A percentile compares a stretch with the other conserved stretches of the same genome.
These are phyloP conservation scores for Tor tambroides DNA, from an alignment of 2,113 vertebrate species.

Conservation along the genomic window DNA sequence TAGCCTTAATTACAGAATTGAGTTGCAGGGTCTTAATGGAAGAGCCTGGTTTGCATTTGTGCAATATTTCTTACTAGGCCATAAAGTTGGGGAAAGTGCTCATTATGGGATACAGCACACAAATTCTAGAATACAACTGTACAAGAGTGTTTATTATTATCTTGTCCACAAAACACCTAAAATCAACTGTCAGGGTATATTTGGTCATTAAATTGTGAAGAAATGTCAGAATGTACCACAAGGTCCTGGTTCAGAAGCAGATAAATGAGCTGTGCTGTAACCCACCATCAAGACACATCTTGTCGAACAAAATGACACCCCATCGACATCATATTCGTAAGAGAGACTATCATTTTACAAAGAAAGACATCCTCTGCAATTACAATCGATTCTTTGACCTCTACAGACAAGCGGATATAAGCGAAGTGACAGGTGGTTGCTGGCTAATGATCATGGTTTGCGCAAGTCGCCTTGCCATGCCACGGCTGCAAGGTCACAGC, in stretches of 20 bases:
- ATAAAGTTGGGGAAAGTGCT: neutral
- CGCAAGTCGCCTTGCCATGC: slow-evolving; percentile 57
- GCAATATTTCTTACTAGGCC: neutral
- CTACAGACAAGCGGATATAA: slow-evolving; percentile 51
- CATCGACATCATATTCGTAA: neutral
- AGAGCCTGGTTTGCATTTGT: slow-evolving; percentile 25
- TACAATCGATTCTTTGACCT: slow-evolving; percentile 43
- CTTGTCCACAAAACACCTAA: neutral
- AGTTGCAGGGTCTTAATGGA: neutral
- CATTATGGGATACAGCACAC: neutral
- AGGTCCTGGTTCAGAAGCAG: slow-evolving; percentile 10
- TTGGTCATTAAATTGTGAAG: neutral
- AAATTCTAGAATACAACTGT: neutral
- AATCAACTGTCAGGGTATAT: neutral
- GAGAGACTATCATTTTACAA: neutral
- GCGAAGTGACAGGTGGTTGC: slow-evolving; percentile 54
- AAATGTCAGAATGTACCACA: slow-evolving; percentile 23
- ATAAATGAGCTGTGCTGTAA: slow-evolving; percentile 3
- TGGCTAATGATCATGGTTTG: slow-evolving; percentile 54
- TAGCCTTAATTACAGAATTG: slow-evolving; percentile 57
- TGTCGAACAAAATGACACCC: slow-evolving; percentile 18
- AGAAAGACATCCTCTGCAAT: slow-evolving; percentile 40
- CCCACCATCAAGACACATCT: slow-evolving; percentile 26
- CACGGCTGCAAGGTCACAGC: slow-evolving; percentile 60
- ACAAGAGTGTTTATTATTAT: slow-evolving; percentile 15